phyloP scores from a whole-genome alignment of 2,113 vertebrate genomes.

The Galeopterus variegatus region DNA sequence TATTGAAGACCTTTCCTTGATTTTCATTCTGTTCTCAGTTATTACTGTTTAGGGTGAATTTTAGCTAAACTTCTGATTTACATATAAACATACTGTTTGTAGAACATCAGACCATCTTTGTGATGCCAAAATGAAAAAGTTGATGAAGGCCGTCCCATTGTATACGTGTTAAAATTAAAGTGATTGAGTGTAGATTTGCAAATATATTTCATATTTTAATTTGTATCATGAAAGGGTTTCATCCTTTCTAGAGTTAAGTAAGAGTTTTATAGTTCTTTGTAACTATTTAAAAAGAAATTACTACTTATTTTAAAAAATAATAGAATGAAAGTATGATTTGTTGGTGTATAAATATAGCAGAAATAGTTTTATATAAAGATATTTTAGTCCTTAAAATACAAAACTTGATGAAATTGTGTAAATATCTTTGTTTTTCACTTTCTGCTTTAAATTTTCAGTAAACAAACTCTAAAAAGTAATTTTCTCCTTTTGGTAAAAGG shows the following conservation, averaged over 20 bases:
- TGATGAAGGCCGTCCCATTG: not conserved
- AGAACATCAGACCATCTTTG: constrained; percentile 43
- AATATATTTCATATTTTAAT: not conserved
- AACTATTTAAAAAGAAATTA: constrained; percentile 67
- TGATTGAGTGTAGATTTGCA: not conserved
- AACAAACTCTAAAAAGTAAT: constrained; percentile 69
- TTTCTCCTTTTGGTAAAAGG: not conserved
- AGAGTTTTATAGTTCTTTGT: constrained; percentile 43
- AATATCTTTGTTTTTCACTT: constrained; percentile 67
- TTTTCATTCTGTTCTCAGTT: constrained; percentile 19
- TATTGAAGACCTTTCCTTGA: constrained; percentile 21
- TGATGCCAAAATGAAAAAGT: not conserved
- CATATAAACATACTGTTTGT: constrained; percentile 2
- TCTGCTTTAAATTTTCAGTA: constrained; percentile 81
- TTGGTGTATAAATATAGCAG: constrained; percentile 65
- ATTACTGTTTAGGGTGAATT: constrained; percentile 7
- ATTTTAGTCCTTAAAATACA: constrained; percentile 76
- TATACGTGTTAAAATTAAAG: constrained; percentile 24
- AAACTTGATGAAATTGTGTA: constrained; percentile 72
- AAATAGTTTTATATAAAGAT: constrained; percentile 77
- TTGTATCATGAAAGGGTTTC: constrained; percentile 20
- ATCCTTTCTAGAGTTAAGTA: constrained; percentile 56
- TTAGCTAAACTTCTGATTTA: constrained; percentile 50
- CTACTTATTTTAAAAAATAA: constrained; percentile 62
- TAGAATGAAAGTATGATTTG: constrained; percentile 52